Percentiles rank a stretch among this genome's conserved stretches.
Conservation (phyloP, 1,140 invertebrate species). For the Metopolophium dirhodum region DNA sequence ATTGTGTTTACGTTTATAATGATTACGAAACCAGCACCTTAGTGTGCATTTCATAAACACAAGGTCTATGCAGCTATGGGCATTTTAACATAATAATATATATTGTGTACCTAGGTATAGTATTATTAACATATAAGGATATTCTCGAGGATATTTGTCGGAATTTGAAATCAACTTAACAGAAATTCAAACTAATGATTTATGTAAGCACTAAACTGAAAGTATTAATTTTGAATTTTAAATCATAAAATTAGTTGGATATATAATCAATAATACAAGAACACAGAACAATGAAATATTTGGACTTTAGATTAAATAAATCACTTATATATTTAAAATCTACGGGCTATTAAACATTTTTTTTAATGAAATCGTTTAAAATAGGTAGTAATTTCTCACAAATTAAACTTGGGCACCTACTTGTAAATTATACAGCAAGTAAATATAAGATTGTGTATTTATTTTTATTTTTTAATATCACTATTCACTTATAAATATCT, state of each 20-base stretch:
- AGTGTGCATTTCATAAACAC: constrained; percentile 23
- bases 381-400: neutral
- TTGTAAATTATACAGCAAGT: no score
- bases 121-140: constrained; percentile 6
- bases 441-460: no score
- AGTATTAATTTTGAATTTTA: neutral
- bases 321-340: neutral
- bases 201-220: neutral
- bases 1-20: neutral
- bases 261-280: neutral
- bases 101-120: neutral
- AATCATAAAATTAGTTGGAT: neutral
- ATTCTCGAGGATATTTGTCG: neutral
- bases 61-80: constrained; percentile 24
- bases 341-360: neutral
- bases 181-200: neutral
- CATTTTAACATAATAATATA: neutral
- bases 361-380: neutral
- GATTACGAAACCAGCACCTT: constrained; percentile 17
- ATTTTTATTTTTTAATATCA: no score
- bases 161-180: neutral
- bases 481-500: neutral
- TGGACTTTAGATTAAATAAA: neutral
- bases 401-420: no score
- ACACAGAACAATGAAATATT: neutral